phyloP scores from a whole-genome alignment of 2,113 vertebrate genomes.

The Bothrops jararaca region DNA sequence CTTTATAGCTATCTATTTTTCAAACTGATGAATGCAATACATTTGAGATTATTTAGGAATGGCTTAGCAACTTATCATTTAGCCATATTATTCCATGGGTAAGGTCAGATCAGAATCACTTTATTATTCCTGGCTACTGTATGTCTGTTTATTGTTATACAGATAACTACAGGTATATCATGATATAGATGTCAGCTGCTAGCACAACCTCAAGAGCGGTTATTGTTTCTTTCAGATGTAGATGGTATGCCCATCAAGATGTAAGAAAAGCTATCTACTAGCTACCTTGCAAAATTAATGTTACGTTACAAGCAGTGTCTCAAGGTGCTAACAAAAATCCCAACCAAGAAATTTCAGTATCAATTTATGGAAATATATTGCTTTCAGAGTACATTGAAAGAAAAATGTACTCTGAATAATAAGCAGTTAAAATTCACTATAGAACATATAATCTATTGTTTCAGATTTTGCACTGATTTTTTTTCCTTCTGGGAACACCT shows the following conservation, averaged over 20 bases:
- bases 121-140: slow-evolving; percentile 10
- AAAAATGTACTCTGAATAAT: slow-evolving; percentile 3
- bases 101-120: slow-evolving; percentile 4
- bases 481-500: neutral
- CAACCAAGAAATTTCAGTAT: neutral
- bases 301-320: neutral
- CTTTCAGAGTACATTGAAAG: neutral
- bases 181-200: neutral
- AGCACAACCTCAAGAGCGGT: neutral
- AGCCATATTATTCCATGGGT: neutral
- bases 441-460: neutral
- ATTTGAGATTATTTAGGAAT: slow-evolving; percentile 1
- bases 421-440: neutral
- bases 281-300: neutral
- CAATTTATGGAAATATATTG: slow-evolving; percentile 2
- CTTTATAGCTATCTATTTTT: slow-evolving; percentile 3
- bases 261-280: neutral
- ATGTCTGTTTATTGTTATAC: neutral
- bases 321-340: slow-evolving; percentile 1
- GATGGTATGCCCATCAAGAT: neutral
- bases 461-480: neutral
- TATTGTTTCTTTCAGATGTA: slow-evolving; percentile 11
- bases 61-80: neutral
- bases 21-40: neutral
- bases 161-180: neutral